phyloP scores from a whole-genome alignment of 2,888 invertebrate species.

The Lymantria dispar region DNA sequence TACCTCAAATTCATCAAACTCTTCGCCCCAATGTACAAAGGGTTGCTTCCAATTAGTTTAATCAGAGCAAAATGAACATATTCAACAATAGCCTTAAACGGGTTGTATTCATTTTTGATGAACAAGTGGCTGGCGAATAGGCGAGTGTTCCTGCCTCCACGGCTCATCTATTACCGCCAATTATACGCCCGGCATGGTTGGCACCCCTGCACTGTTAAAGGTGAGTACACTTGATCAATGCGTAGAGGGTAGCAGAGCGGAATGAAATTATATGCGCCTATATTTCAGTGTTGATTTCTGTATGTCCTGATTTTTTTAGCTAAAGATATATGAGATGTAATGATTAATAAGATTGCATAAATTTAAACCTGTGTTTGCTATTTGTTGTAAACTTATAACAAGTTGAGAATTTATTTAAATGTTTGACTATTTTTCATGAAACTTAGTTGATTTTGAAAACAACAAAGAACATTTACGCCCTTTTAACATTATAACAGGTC shows the following conservation, averaged over 20 bases:
- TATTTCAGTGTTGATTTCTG: too few species aligned
- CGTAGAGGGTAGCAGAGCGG: conserved; percentile 5
- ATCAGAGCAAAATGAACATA: conserved; percentile 30
- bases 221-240: conserved; percentile 14
- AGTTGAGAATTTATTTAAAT: too few species aligned
- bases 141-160: conserved; percentile 38
- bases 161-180: conserved; percentile 49
- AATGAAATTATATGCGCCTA: background rate
- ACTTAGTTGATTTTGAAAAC: background rate
- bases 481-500: background rate
- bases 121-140: conserved; percentile 32
- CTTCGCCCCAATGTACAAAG: conserved; percentile 25
- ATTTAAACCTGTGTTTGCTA: too few species aligned
- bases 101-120: conserved; percentile 39
- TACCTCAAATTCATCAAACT: conserved; percentile 20
- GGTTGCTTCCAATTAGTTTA: conserved; percentile 30
- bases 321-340: too few species aligned
- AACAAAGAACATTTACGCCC: background rate
- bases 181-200: conserved; percentile 48
- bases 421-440: too few species aligned
- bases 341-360: too few species aligned
- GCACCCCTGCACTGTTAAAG: conserved; percentile 56
- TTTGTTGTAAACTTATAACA: too few species aligned
- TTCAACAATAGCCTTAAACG: conserved; percentile 21
- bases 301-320: too few species aligned